Conservation (phyloP, 2,888 invertebrate genomes). For the Ennomos quercinarius region DNA sequence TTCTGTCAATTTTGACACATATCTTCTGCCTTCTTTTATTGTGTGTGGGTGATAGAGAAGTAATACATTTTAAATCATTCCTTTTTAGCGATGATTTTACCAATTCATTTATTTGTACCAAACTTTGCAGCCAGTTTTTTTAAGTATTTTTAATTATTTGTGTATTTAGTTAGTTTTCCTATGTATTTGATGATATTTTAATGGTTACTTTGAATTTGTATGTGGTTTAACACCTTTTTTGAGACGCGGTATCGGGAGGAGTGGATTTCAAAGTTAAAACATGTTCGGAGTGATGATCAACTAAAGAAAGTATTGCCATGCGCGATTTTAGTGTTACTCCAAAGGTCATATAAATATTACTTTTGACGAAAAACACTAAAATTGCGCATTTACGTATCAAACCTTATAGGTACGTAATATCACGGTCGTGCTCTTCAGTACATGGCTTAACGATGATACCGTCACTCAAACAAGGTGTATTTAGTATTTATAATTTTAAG, state of each 20-base stretch:
- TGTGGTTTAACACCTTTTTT: neutral
- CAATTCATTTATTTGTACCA: constrained; percentile 60
- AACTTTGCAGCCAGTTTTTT: constrained; percentile 70
- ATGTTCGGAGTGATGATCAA: neutral
- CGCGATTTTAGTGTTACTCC: neutral
- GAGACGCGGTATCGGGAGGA: neutral
- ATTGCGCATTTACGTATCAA: too few species aligned
- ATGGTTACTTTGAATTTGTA: neutral
- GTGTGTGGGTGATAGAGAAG: too few species aligned
- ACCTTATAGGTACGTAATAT: too few species aligned
- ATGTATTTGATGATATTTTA: neutral
- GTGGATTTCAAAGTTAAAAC: neutral
- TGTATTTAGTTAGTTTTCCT: constrained; percentile 18
- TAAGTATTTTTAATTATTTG: constrained; percentile 43
- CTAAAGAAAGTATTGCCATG: too few species aligned
- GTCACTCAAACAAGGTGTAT: constrained; percentile 21
- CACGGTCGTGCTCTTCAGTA: neutral
- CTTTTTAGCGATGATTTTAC: constrained; percentile 50
- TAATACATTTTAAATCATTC: constrained; percentile 51
- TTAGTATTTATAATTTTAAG: constrained; percentile 44
- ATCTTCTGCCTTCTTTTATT: neutral
- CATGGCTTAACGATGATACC: constrained; percentile 1
- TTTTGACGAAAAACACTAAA: neutral
- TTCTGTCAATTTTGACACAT: constrained; percentile 16
- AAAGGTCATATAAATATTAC: neutral